Evolutionary conservation across 2,888 invertebrate genomes (phyloP).

Genomic region (Phanerotoma sp.): DNA sequence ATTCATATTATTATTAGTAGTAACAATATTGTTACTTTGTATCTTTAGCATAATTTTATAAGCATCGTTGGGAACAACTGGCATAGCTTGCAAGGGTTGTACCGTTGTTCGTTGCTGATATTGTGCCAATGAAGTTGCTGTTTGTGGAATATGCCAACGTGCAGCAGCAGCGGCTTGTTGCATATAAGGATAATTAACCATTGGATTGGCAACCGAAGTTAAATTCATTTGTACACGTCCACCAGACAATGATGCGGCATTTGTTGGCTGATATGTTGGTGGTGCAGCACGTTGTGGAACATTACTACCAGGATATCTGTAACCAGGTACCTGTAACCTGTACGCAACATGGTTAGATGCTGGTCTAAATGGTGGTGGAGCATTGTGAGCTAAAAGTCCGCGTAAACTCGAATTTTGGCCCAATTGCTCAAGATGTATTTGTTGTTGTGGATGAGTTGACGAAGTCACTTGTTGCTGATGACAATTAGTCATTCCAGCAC

Average conservation of each 20-base stretch:
- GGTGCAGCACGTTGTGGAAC: conserved; percentile 38
- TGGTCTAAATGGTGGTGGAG: conserved; percentile 50
- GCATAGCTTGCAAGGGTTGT: conserved; percentile 29
- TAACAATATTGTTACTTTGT: conserved; percentile 47
- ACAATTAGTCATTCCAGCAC: conserved; percentile 45
- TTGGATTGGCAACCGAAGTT: conserved; percentile 34
- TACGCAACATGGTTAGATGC: conserved; percentile 47
- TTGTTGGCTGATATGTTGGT: conserved; percentile 46
- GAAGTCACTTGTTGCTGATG: conserved; percentile 61
- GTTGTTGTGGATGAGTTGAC: conserved; percentile 64
- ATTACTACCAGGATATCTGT: conserved; percentile 44
- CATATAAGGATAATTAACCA: conserved; percentile 45
- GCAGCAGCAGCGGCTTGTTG: conserved; percentile 42
- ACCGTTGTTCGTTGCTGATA: conserved; percentile 32
- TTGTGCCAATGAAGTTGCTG: conserved; percentile 48
- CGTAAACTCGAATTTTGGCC: conserved; percentile 49
- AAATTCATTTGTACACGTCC: conserved; percentile 47
- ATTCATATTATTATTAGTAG: conserved; percentile 18
- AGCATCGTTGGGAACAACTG: conserved; percentile 58
- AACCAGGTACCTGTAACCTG: conserved; percentile 46
- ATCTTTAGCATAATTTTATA: conserved; percentile 70
- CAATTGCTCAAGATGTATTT: conserved; percentile 47
- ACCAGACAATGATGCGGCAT: conserved; percentile 41
- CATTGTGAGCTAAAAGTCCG: conserved; percentile 46
- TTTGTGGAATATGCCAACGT: conserved; percentile 79